These are phyloP conservation scores for Diglossa brunneiventris DNA, from an alignment of 2,113 vertebrate species.

Conservation along the genomic window DNA sequence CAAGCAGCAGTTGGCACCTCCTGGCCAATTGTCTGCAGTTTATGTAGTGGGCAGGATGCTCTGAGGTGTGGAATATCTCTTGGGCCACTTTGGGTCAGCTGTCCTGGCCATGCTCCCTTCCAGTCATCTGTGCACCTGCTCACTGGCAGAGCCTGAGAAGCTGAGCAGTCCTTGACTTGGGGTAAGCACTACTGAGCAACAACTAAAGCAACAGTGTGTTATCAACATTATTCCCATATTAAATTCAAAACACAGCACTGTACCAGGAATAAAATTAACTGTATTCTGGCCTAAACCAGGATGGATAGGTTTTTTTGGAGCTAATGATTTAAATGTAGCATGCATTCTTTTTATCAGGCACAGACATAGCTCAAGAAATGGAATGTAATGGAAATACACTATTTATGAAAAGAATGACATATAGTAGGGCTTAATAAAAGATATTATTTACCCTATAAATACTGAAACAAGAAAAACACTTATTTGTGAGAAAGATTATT, in stretches of 20 bases:
- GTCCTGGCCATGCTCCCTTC: background rate
- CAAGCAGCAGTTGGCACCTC: rapidly evolving
- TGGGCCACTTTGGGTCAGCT: background rate
- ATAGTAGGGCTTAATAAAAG: background rate
- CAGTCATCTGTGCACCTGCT: background rate
- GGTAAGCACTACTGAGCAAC: background rate
- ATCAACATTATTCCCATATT: background rate
- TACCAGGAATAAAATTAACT: background rate
- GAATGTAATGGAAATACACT: background rate
- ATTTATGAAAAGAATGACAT: background rate
- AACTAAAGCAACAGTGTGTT: background rate
- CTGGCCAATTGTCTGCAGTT: rapidly evolving
- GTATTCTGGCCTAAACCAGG: background rate
- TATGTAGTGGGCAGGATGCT: background rate
- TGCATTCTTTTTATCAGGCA: background rate
- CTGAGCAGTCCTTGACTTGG: background rate
- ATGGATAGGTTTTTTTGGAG: background rate
- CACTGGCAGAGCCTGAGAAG: background rate
- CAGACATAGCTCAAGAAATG: background rate
- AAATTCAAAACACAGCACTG: background rate
- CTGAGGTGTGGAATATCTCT: background rate
- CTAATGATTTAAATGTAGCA: background rate
- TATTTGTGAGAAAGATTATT: background rate
- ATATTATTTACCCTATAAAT: background rate
- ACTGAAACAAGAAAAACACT: background rate